phyloP scores from a whole-genome alignment of 2,113 vertebrate species.

The Dascyllus trimaculatus region DNA sequence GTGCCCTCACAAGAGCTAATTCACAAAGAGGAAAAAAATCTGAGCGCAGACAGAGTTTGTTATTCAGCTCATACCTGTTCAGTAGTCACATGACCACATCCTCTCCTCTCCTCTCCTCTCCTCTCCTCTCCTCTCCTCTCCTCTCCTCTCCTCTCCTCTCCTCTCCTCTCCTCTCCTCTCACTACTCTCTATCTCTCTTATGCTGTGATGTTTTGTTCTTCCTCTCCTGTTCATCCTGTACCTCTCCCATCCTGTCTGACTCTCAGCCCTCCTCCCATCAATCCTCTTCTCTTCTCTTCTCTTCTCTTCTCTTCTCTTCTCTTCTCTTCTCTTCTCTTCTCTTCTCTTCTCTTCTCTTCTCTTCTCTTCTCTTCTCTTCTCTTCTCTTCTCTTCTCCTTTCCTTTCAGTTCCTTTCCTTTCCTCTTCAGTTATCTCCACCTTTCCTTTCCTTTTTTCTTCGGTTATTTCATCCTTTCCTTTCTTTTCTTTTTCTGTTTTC shows the following conservation, averaged over 20 bases:
- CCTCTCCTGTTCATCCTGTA: slow-evolving; percentile 38
- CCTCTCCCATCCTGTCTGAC: slow-evolving; percentile 34
- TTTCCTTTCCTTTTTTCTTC: too few species aligned
- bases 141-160: background rate
- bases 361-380: background rate
- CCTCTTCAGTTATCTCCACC: too few species aligned
- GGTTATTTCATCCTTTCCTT: too few species aligned
- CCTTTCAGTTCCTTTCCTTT: too few species aligned
- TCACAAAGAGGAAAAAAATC: slow-evolving; percentile 37
- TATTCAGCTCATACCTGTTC: slow-evolving; percentile 80
- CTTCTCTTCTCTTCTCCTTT: too few species aligned
- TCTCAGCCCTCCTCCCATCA: background rate
- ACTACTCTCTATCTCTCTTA: background rate
- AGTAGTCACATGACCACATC: slow-evolving; percentile 47
- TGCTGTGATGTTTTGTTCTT: slow-evolving; percentile 35
- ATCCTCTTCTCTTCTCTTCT: background rate
- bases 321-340: slow-evolving; percentile 33
- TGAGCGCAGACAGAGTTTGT: slow-evolving; percentile 67
- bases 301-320: slow-evolving; percentile 15
- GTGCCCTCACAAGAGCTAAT: slow-evolving; percentile 56
- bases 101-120: slow-evolving; percentile 24
- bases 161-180: background rate
- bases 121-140: background rate
- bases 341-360: background rate
- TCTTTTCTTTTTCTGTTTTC: too few species aligned